phyloP scores from a whole-genome alignment of 2,888 invertebrate species.

The Esperia sulphurella region DNA sequence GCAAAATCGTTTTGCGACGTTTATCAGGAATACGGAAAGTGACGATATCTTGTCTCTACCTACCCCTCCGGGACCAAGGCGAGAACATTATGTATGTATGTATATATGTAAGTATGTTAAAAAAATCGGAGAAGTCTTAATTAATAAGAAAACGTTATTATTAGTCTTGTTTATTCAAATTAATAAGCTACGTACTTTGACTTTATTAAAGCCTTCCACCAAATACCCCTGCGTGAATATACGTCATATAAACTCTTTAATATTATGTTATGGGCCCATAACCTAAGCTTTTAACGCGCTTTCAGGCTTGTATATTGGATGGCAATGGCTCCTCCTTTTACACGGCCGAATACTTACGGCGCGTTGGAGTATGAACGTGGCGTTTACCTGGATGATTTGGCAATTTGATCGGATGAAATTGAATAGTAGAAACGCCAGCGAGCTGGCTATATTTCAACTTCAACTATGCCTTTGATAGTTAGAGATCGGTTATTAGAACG shows the following conservation, averaged over 20 bases:
- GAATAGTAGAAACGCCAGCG: conserved; percentile 3
- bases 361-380: conserved; percentile 8
- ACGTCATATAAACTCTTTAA: too few species aligned
- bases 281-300: conserved; percentile 3
- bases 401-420: conserved; percentile 9
- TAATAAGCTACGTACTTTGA: too few species aligned
- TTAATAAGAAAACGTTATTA: too few species aligned
- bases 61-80: too few species aligned
- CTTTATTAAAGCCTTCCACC: too few species aligned
- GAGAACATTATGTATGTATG: too few species aligned
- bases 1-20: too few species aligned
- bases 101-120: not conserved
- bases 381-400: conserved; percentile 11
- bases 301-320: not conserved
- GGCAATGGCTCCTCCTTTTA: not conserved
- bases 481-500: not conserved
- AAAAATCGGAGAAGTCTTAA: too few species aligned
- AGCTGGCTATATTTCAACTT: conserved; percentile 7
- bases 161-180: too few species aligned
- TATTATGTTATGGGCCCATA: not conserved
- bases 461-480: not conserved
- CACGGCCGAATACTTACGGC: conserved; percentile 5
- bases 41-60: too few species aligned
- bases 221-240: too few species aligned
- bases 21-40: too few species aligned